Evolutionary conservation across 92 coral and sea anemone genomes (phyloP).

Genomic region (Phenganax stokvisi): DNA sequence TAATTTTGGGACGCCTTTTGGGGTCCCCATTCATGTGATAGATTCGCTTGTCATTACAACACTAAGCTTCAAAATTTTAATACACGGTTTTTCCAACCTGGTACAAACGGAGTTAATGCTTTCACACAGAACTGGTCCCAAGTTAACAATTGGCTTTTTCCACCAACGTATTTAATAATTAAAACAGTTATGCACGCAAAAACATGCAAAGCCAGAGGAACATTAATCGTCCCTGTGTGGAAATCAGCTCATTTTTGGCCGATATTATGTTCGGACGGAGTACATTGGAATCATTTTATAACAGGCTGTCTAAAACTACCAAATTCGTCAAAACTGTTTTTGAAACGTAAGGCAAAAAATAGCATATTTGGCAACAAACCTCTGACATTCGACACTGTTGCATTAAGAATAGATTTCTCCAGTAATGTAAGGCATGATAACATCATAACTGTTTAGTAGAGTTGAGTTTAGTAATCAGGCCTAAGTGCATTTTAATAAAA

Average conservation of each 20-base stretch:
- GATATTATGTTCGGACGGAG: conserved; percentile 48
- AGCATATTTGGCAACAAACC: conserved; percentile 41
- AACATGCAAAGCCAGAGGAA: conserved; percentile 42
- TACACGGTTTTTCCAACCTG: conserved; percentile 47
- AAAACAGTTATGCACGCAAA: conserved; percentile 33
- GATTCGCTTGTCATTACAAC: conserved; percentile 55
- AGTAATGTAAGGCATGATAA: too few species aligned
- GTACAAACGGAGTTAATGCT: conserved; percentile 60
- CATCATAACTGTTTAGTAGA: too few species aligned
- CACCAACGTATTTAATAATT: conserved; percentile 11
- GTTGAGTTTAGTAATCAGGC: too few species aligned
- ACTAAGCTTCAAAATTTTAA: conserved; percentile 38
- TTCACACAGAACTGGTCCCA: conserved; percentile 40
- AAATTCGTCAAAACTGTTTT: conserved; percentile 22
- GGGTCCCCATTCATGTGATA: conserved; percentile 50
- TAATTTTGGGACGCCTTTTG: conserved; percentile 38
- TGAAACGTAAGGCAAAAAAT: conserved; percentile 35
- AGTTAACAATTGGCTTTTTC: conserved; percentile 25
- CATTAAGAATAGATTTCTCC: conserved; percentile 48
- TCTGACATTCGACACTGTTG: conserved; percentile 31
- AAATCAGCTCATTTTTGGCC: conserved; percentile 56
- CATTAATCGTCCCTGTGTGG: conserved; percentile 52
- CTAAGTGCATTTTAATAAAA: neutral
- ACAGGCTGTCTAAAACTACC: conserved; percentile 43
- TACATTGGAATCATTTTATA: conserved; percentile 48